phyloP scores from a whole-genome alignment of 2,797 vertebrate genomes.

The Serranus cabrilla region DNA sequence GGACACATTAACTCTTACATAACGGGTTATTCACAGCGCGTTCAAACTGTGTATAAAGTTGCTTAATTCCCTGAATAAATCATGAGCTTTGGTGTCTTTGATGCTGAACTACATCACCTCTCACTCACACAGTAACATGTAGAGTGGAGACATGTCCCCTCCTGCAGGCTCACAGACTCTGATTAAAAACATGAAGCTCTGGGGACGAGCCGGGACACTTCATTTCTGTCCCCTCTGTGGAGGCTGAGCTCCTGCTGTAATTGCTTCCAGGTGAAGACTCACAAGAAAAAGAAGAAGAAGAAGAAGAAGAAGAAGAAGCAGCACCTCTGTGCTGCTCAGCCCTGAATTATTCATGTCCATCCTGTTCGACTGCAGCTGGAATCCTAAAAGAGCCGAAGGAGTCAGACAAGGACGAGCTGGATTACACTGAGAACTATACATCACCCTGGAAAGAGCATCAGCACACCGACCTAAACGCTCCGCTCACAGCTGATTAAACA shows the following conservation, averaged over 20 bases:
- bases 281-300: conserved; percentile 5
- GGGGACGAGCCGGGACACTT: conserved; percentile 35
- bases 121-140: no score
- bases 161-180: conserved; percentile 12
- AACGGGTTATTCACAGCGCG: no score
- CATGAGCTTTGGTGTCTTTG: no score
- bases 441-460: conserved; percentile 35
- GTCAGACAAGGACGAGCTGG: conserved; percentile 57
- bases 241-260: conserved; percentile 39
- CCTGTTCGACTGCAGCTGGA: conserved; percentile 62
- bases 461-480: conserved; percentile 39
- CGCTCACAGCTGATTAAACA: conserved; percentile 49
- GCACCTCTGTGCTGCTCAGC: conserved; percentile 37
- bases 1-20: no score
- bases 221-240: conserved; percentile 30
- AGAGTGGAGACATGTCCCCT: background rate
- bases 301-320: background rate
- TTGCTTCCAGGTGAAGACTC: conserved; percentile 52
- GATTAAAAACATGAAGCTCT: conserved; percentile 47
- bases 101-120: no score
- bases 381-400: conserved; percentile 54
- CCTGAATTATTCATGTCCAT: conserved; percentile 66
- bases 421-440: conserved; percentile 43
- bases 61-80: no score
- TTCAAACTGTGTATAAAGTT: no score